Base-by-base conservation (phyloP, 2,113 vertebrate species). In the Vanacampus margaritifer region DNA sequence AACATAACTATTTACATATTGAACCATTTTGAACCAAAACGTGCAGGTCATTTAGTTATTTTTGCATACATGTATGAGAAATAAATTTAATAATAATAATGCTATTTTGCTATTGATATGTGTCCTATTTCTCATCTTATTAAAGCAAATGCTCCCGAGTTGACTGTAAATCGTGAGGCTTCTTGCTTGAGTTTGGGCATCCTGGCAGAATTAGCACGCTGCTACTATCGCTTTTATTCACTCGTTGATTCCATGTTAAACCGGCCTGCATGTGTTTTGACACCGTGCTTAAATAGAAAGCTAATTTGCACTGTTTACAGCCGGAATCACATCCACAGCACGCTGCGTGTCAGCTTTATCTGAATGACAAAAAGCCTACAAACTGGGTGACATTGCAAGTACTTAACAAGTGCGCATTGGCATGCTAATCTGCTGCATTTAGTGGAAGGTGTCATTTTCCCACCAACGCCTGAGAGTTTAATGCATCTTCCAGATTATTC, bases 361-460 rank as follows among this genome's bases (percentile, higher is more conserved):
- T 89, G 74, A 92, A 92, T 90, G 76, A 91, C 91, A 92, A 91
- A 84, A 85, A 58, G 73, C 76, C 24, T 85, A 87, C 90, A 91
- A 89, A 91, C 75, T 77, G 87, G 69, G 83, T 89, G 86, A 89
- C 88, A 84, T 86, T 78, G 85, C 89, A 88, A 81, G 65, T 84
- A 83, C 72, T 91, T 90, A 93, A 88, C 86, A 88, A 70, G 71
- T 68, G 70, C 75, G 84, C 88, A 89, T 84, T 91, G 83, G 76
- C 70, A 90, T 92, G 91, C 79, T 90, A 91, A 92, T 93, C 85
- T 71, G 50, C 64, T 72, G 84, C 85, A 82, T 89, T 89, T 85
- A 84, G 78, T 65, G 59, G 73, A 66, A 90, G 87, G 90, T 88
- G 91, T 88, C 84, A 85, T 77, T 90, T 90, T 91, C 84, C 82